These are phyloP conservation scores for Sminthurides aquaticus DNA, from an alignment of 2,888 invertebrate species.

Conservation along the genomic window DNA sequence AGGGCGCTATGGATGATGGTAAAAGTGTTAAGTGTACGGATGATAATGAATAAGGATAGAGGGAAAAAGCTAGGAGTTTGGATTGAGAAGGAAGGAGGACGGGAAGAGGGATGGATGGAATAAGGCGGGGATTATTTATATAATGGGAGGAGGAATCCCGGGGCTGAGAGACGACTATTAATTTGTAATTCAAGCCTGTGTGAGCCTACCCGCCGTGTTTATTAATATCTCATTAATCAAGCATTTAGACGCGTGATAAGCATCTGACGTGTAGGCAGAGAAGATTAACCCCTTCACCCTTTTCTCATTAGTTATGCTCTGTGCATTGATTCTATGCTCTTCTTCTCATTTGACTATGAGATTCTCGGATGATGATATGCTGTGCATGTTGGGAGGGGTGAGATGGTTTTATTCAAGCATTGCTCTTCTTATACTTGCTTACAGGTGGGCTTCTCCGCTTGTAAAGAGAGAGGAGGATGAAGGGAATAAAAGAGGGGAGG, in stretches of 20 bases:
- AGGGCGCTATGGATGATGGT: no score
- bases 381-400: no score
- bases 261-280: constrained; percentile 38
- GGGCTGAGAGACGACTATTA: constrained; percentile 36
- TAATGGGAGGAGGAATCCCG: constrained; percentile 13
- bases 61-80: no score
- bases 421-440: no score
- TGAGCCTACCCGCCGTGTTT: constrained; percentile 36
- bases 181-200: constrained; percentile 33
- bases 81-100: neutral
- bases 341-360: neutral
- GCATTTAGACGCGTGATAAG: constrained; percentile 37
- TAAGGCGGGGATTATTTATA: neutral
- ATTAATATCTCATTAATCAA: constrained; percentile 42
- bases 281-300: constrained; percentile 38
- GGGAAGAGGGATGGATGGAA: neutral
- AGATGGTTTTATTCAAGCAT: no score
- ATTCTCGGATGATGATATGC: no score
- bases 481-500: no score
- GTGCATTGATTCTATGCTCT: constrained; percentile 15
- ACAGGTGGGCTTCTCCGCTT: no score
- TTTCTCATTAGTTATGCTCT: constrained; percentile 31
- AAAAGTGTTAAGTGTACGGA: no score
- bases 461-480: no score
- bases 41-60: neutral